phyloP scores from a whole-genome alignment of 2,797 vertebrate species.

The Tinamus major region DNA sequence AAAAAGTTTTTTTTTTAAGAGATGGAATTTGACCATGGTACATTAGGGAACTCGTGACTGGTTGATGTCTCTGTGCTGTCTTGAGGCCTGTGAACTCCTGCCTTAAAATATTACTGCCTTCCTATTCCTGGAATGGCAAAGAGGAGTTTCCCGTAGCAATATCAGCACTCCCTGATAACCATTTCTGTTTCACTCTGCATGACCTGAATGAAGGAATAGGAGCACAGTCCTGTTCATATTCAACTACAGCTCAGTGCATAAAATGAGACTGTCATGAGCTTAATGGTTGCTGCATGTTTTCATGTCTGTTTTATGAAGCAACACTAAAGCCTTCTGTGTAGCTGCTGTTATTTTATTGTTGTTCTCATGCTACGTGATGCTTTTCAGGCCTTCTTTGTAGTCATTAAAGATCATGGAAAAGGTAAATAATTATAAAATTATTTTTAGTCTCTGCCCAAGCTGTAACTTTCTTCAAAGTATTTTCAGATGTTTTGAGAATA shows the following conservation, averaged over 20 bases:
- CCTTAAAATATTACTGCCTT: not conserved
- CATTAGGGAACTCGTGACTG: not conserved
- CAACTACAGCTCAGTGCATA: not conserved
- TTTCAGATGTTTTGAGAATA: conserved; percentile 28
- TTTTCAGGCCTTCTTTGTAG: conserved; percentile 25
- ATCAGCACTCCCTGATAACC: not conserved
- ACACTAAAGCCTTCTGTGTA: not conserved
- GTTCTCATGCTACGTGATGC: not conserved
- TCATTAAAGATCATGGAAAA: not conserved
- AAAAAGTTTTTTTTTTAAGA: conserved; percentile 20
- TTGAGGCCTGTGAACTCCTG: not conserved
- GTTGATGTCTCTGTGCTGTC: not conserved
- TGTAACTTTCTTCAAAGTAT: conserved; percentile 18
- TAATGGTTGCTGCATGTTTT: not conserved
- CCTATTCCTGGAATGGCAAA: not conserved
- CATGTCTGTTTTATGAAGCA: not conserved
- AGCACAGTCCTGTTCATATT: not conserved
- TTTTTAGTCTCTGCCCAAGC: not conserved
- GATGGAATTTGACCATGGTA: not conserved
- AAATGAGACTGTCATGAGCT: not conserved
- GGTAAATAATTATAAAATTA: not conserved
- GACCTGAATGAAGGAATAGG: not conserved
- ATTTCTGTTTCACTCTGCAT: conserved; percentile 8
- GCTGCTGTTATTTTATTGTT: not conserved
- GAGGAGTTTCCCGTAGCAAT: conserved; percentile 18